These are phyloP conservation scores for Microcebus ravelobensis DNA, from an alignment of 2,113 vertebrate genomes.

Conservation along the genomic window DNA sequence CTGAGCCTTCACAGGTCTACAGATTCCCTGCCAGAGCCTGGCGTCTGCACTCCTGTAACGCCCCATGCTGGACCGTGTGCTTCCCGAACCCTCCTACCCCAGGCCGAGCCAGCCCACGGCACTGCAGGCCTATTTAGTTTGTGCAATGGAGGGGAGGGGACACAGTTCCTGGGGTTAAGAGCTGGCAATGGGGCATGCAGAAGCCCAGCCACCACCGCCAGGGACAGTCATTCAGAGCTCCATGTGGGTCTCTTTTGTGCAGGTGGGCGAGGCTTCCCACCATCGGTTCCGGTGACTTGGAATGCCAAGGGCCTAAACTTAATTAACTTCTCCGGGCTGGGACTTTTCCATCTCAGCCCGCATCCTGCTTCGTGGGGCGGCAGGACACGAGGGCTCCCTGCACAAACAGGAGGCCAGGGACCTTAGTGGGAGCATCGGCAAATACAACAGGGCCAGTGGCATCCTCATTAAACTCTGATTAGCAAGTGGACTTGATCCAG, in stretches of 20 bases:
- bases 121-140: slow-evolving; percentile 48
- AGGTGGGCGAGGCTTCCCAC: slow-evolving; percentile 65
- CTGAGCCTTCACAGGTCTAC: not conserved
- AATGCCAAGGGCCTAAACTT: slow-evolving; percentile 70
- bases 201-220: not conserved
- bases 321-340: slow-evolving; percentile 79
- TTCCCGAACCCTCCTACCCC: not conserved
- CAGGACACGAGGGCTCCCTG: slow-evolving; percentile 77
- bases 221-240: slow-evolving; percentile 26
- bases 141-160: slow-evolving; percentile 57
- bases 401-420: slow-evolving; percentile 77
- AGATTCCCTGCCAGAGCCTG: not conserved
- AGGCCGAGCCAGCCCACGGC: not conserved
- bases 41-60: not conserved
- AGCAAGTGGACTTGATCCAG: slow-evolving; percentile 87
- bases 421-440: slow-evolving; percentile 78
- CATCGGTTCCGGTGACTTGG: slow-evolving; percentile 74
- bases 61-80: not conserved
- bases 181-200: slow-evolving; percentile 52
- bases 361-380: slow-evolving; percentile 71
- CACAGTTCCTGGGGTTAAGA: slow-evolving; percentile 53
- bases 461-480: slow-evolving; percentile 91
- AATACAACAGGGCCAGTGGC: slow-evolving; percentile 82
- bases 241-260: slow-evolving; percentile 63
- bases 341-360: slow-evolving; percentile 59